Evolutionary conservation across 2,113 vertebrate genomes (phyloP).

Genomic region (Sapayoa aenigma): DNA sequence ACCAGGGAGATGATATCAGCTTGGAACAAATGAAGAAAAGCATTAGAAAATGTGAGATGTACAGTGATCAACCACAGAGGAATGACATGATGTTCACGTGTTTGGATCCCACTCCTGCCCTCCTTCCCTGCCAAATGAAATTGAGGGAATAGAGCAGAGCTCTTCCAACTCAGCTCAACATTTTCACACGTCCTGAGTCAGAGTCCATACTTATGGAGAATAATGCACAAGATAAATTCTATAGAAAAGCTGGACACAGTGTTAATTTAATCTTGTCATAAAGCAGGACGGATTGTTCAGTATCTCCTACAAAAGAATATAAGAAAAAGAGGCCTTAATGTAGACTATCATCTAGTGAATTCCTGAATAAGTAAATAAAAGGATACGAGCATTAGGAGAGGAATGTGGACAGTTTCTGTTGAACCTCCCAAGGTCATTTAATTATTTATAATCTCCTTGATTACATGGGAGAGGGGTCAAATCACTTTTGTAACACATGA

Average conservation of each 20-base stretch:
- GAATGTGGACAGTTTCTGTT: conserved; percentile 21
- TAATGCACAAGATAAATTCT: not conserved
- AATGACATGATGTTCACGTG: not conserved
- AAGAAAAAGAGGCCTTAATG: not conserved
- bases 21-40: not conserved
- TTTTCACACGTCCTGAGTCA: not conserved
- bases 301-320: not conserved
- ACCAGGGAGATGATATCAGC: not conserved
- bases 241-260: not conserved
- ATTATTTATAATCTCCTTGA: conserved; percentile 62
- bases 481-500: conserved; percentile 46
- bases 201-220: not conserved
- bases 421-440: conserved; percentile 31
- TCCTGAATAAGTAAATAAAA: not conserved
- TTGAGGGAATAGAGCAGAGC: not conserved
- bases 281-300: not conserved
- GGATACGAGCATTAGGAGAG: not conserved
- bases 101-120: not conserved
- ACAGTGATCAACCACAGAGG: not conserved
- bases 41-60: not conserved
- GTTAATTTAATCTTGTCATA: not conserved
- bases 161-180: not conserved
- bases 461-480: conserved; percentile 52
- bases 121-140: not conserved
- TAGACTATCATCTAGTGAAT: not conserved